These are phyloP conservation scores for Arnoldichthys spilopterus DNA, from an alignment of 2,797 vertebrate genomes.

Conservation along the genomic window DNA sequence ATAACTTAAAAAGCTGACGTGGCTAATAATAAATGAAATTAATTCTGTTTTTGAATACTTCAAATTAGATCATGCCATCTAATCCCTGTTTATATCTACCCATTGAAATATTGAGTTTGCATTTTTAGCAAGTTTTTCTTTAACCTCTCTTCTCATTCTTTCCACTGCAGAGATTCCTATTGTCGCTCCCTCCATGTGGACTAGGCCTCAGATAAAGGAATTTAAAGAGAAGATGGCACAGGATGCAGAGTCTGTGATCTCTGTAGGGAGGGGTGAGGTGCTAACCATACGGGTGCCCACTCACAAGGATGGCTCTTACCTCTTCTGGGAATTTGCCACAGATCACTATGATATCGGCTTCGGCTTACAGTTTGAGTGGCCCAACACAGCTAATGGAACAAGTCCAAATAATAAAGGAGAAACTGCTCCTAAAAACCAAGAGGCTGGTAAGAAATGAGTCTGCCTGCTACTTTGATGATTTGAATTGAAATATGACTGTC, in stretches of 20 bases:
- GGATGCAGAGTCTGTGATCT: constrained; percentile 96
- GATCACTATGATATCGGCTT: constrained; percentile 99
- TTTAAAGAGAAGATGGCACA: constrained; percentile 98
- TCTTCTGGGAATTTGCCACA: constrained; percentile 99
- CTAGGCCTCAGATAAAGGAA: constrained; percentile 95
- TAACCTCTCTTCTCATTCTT: neutral
- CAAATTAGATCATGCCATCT: neutral
- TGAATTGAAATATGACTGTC: too few relatives aligned
- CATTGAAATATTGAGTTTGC: neutral
- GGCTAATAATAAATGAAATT: neutral
- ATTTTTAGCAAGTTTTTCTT: neutral
- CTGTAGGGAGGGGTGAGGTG: constrained; percentile 97
- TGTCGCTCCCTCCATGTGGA: constrained; percentile 95
- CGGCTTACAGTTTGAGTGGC: constrained; percentile 99
- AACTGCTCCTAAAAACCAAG: constrained; percentile 67
- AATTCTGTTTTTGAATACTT: neutral
- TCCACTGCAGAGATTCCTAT: constrained; percentile 33
- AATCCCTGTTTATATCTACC: neutral
- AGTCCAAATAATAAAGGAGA: constrained; percentile 85
- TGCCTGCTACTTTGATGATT: too few relatives aligned
- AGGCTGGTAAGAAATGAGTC: constrained; percentile 81
- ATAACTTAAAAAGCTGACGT: too few relatives aligned
- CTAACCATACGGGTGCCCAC: constrained; percentile 96
- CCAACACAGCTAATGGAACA: constrained; percentile 89
- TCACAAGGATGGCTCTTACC: constrained; percentile 93